phyloP scores from a whole-genome alignment of 2,113 vertebrate genomes.

The Gracilinanus agilis region DNA sequence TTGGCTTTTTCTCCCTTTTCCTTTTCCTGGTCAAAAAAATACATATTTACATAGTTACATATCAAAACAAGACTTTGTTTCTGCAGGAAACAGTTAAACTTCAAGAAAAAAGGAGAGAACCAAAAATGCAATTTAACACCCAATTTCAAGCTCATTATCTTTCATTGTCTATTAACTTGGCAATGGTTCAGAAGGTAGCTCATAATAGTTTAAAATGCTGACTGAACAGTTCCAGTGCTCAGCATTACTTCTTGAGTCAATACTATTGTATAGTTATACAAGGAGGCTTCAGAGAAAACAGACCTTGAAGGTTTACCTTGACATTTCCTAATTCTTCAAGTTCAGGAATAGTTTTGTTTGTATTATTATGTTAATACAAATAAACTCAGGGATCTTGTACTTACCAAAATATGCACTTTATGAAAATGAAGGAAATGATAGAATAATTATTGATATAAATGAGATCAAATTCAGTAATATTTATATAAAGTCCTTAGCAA shows the following conservation, averaged over 20 bases:
- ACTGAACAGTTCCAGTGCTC: slow-evolving; percentile 89
- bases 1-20: slow-evolving; percentile 51
- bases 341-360: slow-evolving; percentile 61
- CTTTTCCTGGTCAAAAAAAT: slow-evolving; percentile 80
- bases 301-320: slow-evolving; percentile 75
- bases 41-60: slow-evolving; percentile 82
- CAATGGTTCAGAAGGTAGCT: slow-evolving; percentile 93
- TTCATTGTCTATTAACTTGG: slow-evolving; percentile 94
- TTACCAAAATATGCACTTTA: slow-evolving; percentile 30
- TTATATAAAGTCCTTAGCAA: background rate
- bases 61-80: slow-evolving; percentile 85
- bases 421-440: slow-evolving; percentile 22
- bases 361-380: slow-evolving; percentile 19
- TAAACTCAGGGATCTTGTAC: background rate
- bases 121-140: slow-evolving; percentile 93
- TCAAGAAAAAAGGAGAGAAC: slow-evolving; percentile 86
- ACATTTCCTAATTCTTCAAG: slow-evolving; percentile 59
- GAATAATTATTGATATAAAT: slow-evolving; percentile 3
- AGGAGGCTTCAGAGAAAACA: slow-evolving; percentile 75
- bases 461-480: background rate
- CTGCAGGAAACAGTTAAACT: slow-evolving; percentile 91
- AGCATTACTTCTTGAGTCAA: slow-evolving; percentile 84
- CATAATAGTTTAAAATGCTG: slow-evolving; percentile 93
- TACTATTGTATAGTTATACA: slow-evolving; percentile 69
- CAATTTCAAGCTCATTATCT: slow-evolving; percentile 95